Evolutionary conservation across 1,140 invertebrate genomes (phyloP), one percentile per base, ranked within the genome.

Genomic region (Nylanderia fulva): DNA sequence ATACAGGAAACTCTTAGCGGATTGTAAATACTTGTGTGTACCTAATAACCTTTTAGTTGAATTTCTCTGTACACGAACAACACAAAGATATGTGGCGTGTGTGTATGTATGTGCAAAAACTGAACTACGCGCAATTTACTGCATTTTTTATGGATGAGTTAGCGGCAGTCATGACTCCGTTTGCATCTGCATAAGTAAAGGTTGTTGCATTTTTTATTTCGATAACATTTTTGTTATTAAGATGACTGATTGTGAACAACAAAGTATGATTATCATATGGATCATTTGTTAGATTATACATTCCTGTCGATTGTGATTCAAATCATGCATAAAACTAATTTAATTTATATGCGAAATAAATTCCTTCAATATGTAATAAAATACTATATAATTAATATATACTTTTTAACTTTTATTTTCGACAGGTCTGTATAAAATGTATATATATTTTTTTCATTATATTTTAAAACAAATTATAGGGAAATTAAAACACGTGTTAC

Each of bases 21-120:
- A 68, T 84, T 89, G 88, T 89, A 89, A 85, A 89, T 89, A 89
- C 58, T 88, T 76, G 77, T 21, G 33, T 36, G 52, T 88, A 80
- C 15, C 48, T 48, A 48, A 84, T 54, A 69, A 80, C n/a, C 48
- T n/a, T 85, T 77, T 63, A 54, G 48, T 48, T 42, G 18, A 84
- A 86, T 64, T 63, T 79, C 33, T 60, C 45, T 58, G 11, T 63
- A 71, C 39, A 64, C 21, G 66, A 79, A 72, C 64, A 71, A 61
- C 21, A 61, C n/a, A 77, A 7, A 18, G 42, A 3, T 18, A 15
- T 48, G 15, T 48, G 13, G 6, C 29, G 29, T 48, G 45, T 48
- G 5, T 6, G 15, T 48, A 33, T 45, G 33, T 82, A 13, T 27
- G 27, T 24, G 39, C 39, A 11, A 60, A 39, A 60, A 39, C 13